Percentiles rank a stretch among this genome's conserved stretches.
These are phyloP conservation scores for Smithornis capensis DNA, from an alignment of 2,113 vertebrate genomes.

Conservation along the genomic window DNA sequence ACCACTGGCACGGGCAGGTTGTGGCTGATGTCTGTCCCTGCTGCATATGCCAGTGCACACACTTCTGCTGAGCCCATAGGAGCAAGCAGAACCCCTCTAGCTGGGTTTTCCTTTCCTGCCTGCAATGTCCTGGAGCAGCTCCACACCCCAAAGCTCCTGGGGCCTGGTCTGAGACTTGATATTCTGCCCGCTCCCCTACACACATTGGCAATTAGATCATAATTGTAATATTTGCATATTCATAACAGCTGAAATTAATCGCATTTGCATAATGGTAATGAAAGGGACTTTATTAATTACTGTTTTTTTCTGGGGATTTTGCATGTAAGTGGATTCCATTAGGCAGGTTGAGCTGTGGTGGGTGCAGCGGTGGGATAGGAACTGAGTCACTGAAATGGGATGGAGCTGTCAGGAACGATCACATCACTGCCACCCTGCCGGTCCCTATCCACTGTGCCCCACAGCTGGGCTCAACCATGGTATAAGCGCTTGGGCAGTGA, in stretches of 20 bases:
- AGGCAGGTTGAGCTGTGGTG: not conserved
- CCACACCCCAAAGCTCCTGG: not conserved
- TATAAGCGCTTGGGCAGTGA: fast-evolving
- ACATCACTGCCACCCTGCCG: not conserved
- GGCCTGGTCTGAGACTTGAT: conserved; percentile 35
- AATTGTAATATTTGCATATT: conserved; percentile 79
- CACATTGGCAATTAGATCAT: conserved; percentile 66
- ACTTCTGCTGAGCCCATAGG: not conserved
- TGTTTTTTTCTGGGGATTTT: conserved; percentile 54
- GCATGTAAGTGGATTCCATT: conserved; percentile 61
- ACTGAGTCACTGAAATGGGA: not conserved
- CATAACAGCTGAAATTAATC: conserved; percentile 74
- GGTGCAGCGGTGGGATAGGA: not conserved
- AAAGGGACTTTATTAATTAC: conserved; percentile 78
- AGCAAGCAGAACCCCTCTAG: not conserved
- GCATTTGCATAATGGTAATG: conserved; percentile 78
- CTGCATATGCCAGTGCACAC: not conserved
- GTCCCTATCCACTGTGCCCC: not conserved
- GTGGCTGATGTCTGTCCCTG: fast-evolving
- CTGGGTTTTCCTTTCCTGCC: not conserved
- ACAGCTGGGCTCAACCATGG: fast-evolving
- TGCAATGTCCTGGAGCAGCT: fast-evolving
- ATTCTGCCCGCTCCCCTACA: conserved; percentile 53
- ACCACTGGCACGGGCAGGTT: not conserved
- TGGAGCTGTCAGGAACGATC: fast-evolving